Evolutionary conservation across 2,888 invertebrate genomes (phyloP).

Genomic region (Acrobeloides nanus): DNA sequence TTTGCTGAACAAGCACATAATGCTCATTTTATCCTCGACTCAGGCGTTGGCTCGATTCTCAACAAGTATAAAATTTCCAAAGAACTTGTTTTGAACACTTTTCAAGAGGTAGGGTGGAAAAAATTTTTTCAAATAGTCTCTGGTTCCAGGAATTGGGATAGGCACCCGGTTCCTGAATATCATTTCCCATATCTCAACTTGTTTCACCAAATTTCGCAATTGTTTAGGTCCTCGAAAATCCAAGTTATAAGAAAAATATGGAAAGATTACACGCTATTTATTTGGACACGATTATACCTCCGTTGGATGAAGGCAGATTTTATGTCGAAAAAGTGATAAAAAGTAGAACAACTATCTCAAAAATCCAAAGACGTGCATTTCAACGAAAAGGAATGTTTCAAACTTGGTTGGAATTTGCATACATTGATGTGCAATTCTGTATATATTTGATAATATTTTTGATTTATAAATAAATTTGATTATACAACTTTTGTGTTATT

Average conservation of each 20-base stretch:
- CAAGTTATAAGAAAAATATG: slow-evolving; percentile 1
- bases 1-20: slow-evolving; percentile 26
- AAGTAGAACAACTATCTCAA: background rate
- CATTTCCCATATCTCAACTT: no score
- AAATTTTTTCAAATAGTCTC: no score
- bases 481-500: no score
- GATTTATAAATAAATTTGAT: no score
- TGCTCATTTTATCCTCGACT: slow-evolving; percentile 17
- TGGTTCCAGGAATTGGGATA: no score
- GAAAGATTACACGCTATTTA: background rate
- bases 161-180: no score
- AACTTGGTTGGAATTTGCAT: slow-evolving; percentile 9
- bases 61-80: slow-evolving; percentile 20
- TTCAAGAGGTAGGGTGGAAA: no score
- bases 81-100: no score
- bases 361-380: slow-evolving; percentile 2
- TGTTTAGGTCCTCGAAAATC: slow-evolving; percentile 4
- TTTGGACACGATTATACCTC: slow-evolving; percentile 2
- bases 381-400: slow-evolving; percentile 12
- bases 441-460: no score
- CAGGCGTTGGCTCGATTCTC: slow-evolving; percentile 14
- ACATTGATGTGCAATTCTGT: no score
- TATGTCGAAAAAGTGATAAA: slow-evolving; percentile 9
- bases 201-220: no score
- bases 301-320: slow-evolving; percentile 10